Percentiles rank a stretch among this genome's conserved stretches.
These are phyloP conservation scores for Pitta sordida DNA, from an alignment of 2,113 vertebrate genomes.

Conservation along the genomic window DNA sequence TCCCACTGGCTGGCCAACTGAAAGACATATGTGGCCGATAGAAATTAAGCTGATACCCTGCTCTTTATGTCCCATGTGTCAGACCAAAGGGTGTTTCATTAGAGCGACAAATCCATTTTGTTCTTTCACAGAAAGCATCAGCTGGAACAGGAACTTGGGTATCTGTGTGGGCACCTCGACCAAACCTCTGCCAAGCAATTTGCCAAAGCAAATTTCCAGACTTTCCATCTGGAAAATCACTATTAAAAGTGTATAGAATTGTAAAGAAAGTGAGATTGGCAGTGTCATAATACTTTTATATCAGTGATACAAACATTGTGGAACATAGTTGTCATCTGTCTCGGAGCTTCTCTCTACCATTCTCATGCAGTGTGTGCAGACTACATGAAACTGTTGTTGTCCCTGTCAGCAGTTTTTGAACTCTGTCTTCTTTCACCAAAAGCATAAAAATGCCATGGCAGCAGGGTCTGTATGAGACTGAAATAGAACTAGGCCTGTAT, in stretches of 20 bases:
- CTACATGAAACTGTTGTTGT: neutral
- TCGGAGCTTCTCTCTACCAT: neutral
- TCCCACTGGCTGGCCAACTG: neutral
- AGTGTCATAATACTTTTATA: neutral
- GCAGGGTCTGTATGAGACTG: neutral
- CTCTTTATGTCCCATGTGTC: neutral
- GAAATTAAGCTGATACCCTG: neutral
- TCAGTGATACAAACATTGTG: neutral
- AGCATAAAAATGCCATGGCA: neutral
- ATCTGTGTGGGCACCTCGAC: neutral
- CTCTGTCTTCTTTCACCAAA: neutral
- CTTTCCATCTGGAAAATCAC: neutral
- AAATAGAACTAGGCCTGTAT: neutral
- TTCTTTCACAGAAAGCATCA: neutral
- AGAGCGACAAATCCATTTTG: neutral
- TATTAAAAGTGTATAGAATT: neutral
- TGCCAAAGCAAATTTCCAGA: too few relatives aligned
- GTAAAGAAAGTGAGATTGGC: neutral
- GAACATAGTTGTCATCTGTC: neutral
- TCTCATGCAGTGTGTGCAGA: accelerated
- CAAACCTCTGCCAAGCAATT: neutral
- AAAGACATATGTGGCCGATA: neutral
- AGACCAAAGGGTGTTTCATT: neutral
- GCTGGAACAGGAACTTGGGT: neutral
- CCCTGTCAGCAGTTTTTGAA: neutral